Evolutionary conservation across 2,113 vertebrate species (phyloP).

Genomic region (Myrmecophaga tridactyla): DNA sequence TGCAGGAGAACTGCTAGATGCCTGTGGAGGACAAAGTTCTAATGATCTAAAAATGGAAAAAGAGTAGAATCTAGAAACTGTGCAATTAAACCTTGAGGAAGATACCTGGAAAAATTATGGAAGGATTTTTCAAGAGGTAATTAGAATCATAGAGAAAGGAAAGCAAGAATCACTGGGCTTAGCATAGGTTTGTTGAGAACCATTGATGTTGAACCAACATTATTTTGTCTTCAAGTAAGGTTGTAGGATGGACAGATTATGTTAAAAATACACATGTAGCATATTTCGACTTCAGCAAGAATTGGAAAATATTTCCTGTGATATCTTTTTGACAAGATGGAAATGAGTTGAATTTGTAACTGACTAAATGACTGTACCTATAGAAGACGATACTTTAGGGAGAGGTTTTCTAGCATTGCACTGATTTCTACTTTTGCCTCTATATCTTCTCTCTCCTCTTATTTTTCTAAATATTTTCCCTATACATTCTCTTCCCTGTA

Average conservation of each 20-base stretch:
- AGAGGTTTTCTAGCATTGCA: background rate
- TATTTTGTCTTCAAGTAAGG: background rate
- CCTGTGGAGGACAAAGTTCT: background rate
- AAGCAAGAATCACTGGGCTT: background rate
- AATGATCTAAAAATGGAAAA: background rate
- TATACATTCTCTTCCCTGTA: background rate
- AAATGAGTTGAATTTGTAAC: slow-evolving; percentile 9
- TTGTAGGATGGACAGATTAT: background rate
- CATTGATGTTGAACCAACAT: background rate
- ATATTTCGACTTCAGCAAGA: background rate
- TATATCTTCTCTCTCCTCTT: background rate
- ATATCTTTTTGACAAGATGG: background rate
- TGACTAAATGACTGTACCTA: background rate
- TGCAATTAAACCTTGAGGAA: background rate
- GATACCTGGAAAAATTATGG: background rate
- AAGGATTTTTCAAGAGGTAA: background rate
- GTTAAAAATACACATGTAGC: background rate
- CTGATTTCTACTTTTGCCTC: background rate
- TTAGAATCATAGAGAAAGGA: background rate
- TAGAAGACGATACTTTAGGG: background rate
- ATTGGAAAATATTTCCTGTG: slow-evolving; percentile 14
- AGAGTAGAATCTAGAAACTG: background rate
- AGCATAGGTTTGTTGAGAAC: background rate
- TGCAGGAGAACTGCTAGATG: background rate
- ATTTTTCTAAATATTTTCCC: background rate